Base-by-base conservation (phyloP, 1,140 invertebrate genomes). In the Drosophila watanabei region DNA sequence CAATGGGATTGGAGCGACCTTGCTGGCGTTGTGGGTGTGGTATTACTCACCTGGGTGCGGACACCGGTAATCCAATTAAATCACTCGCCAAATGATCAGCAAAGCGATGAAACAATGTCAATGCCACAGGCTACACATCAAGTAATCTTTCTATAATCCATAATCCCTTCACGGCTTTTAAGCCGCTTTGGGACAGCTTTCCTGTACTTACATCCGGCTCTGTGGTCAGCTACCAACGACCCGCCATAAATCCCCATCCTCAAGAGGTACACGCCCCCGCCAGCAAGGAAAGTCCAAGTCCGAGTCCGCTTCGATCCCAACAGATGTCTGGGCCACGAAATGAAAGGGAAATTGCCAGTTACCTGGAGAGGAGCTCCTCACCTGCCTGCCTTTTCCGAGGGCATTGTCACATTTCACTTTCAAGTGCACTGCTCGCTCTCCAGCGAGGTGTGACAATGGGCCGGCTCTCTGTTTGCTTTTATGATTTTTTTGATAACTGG, bases 341-440 rank as follows among this genome's bases (percentile, higher is more conserved):
- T 82, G 86, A 90, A 90, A 90, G 86, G 86, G 79, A 90, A 90
- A 82, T 64, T 62, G 61, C 72, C 46, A 56, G 65, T 63, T 49
- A 62, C 56, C 43, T 39, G 46, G n/a, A 45, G 58, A 41, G 52
- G 41, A 64, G 45, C 35, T 43, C 33, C 65, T 30, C 18, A 71
- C 66, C 54, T 39, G n/a, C 18, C 24, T 28, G 48, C 24, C 48
- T 49, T 41, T 43, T 62, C 72, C 39, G 68, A 90, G 87, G 87
- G 87, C 87, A 90, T 80, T 80, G 86, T 91, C 79, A 86, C 87
- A 90, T 91, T 90, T 90, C 86, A 90, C 86, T 90, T 90, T 90
- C 58, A 79, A 79, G 66, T 63, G 77, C 75, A 63, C 43, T 58
- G 39, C 33, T 37, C 35, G 43, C 11, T 16, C 37, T 45, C 39